Evolutionary conservation across 2,888 invertebrate species (phyloP).

Genomic region (Ectobius pallidus): DNA sequence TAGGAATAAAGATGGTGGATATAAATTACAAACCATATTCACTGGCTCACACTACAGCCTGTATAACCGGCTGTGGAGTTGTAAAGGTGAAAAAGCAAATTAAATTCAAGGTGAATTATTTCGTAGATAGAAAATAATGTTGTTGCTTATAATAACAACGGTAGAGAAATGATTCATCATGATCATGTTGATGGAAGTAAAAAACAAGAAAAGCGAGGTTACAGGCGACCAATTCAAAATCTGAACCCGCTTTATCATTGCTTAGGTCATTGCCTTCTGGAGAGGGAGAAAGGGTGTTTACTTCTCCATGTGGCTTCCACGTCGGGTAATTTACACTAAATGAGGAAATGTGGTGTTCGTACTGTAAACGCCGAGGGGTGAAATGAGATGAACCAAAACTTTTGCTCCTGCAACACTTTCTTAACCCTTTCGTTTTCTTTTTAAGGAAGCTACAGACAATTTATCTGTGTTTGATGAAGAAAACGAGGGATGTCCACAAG

Average conservation of each 20-base stretch:
- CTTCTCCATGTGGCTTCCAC: constrained; percentile 14
- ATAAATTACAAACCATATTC: no score
- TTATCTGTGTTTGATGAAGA: neutral
- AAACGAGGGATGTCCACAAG: neutral
- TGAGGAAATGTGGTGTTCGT: constrained; percentile 25
- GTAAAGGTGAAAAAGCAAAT: no score
- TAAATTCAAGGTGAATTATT: no score
- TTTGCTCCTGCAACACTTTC: constrained; percentile 21
- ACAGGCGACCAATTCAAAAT: no score
- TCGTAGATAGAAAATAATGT: no score
- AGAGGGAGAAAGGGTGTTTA: neutral
- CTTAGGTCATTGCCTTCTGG: constrained; percentile 4
- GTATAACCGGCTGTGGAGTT: no score
- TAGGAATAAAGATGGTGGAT: no score
- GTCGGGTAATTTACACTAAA: constrained; percentile 30
- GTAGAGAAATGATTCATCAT: no score
- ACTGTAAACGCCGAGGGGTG: constrained; percentile 26
- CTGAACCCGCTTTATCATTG: neutral
- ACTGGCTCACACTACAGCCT: no score
- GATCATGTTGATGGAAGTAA: no score
- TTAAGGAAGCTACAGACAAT: neutral
- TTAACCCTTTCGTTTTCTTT: constrained; percentile 17
- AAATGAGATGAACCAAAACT: constrained; percentile 29
- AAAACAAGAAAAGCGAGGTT: no score
- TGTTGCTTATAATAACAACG: no score